Base-by-base conservation (phyloP, 64 coral and sea anemone genomes). In the Acropora tenuis region DNA sequence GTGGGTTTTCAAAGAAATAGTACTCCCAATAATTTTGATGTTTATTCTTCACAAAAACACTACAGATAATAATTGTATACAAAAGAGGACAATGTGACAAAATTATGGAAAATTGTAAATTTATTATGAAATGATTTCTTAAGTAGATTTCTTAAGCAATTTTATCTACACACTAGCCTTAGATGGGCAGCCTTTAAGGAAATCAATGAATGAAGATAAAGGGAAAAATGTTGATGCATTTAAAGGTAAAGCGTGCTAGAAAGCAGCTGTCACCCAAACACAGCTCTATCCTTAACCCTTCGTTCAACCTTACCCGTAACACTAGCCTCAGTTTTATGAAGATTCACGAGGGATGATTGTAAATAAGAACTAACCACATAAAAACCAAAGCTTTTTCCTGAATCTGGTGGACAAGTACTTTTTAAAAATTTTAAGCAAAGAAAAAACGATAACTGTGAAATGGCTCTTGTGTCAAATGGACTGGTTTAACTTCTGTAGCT, bases 1-100 rank as follows among this genome's bases (percentile, higher is more conserved):
- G 4, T 69, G 66, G 66, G 66, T 69, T 69, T 69, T 69, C 66
- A 69, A 10, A 69, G 66, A 69, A 69, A 69, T 69, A 69, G 66
- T 69, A 69, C 66, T 69, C 66, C 66, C 3, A 69, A 69, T 69
- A 69, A 69, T 69, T 69, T 69, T 53, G 8, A 53, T 53, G 50
- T 53, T 53, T 53, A 53, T 53, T 53, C 50, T 53, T 53, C 50
- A 53, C 66, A 69, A 69, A 15, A 69, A 69, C 6, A 69, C 66
- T 10, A 69, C 66, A 69, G 59, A 63, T 69, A 6, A 69, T 69
- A 15, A 69, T 69, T 69, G 16, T 69, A 6, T 69, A 69, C 66
- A 69, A 69, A 69, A 69, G 66, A 69, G 6, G 16, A 69, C 66
- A 53, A 53, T 53, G 8, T 53, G 50, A 53, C 0, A 53, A 53